These are phyloP conservation scores for Heliconius hermathena DNA, from an alignment of 1,140 invertebrate genomes.

Conservation along the genomic window DNA sequence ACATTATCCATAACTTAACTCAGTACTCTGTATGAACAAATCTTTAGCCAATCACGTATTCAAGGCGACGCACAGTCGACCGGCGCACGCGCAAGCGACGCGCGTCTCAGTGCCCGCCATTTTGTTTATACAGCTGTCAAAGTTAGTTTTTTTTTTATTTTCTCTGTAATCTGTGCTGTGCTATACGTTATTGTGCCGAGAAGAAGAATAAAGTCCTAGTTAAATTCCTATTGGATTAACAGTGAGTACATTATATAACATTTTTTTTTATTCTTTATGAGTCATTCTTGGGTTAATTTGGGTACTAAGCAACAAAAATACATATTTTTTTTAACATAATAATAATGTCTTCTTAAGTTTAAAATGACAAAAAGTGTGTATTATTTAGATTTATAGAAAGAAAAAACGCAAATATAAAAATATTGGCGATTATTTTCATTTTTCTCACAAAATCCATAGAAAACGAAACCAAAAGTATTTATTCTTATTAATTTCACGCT, in stretches of 20 bases:
- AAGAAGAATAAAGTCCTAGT: background rate
- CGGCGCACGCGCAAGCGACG: slow-evolving; percentile 40
- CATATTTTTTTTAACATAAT: background rate
- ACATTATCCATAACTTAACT: background rate
- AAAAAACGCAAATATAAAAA: too few relatives aligned
- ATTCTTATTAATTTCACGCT: too few relatives aligned
- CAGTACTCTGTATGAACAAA: background rate
- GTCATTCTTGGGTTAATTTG: background rate
- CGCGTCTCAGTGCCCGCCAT: slow-evolving; percentile 39
- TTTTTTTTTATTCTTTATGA: background rate
- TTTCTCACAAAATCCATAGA: too few relatives aligned
- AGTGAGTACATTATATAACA: background rate
- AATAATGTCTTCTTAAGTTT: background rate
- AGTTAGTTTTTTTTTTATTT: slow-evolving; percentile 10
- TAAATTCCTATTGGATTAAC: slow-evolving; percentile 1
- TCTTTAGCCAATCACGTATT: slow-evolving; percentile 38
- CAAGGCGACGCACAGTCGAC: slow-evolving; percentile 42
- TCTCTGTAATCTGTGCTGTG: slow-evolving; percentile 18
- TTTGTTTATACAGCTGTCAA: slow-evolving; percentile 53
- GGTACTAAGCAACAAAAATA: background rate
- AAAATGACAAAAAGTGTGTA: too few relatives aligned
- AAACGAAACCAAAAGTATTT: too few relatives aligned
- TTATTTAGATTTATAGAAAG: too few relatives aligned
- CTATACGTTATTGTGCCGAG: slow-evolving; percentile 15
- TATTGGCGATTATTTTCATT: too few relatives aligned